Evolutionary conservation across 2,797 vertebrate species (phyloP), one percentile per base, ranked within the genome.

Genomic region (Falco biarmicus): DNA sequence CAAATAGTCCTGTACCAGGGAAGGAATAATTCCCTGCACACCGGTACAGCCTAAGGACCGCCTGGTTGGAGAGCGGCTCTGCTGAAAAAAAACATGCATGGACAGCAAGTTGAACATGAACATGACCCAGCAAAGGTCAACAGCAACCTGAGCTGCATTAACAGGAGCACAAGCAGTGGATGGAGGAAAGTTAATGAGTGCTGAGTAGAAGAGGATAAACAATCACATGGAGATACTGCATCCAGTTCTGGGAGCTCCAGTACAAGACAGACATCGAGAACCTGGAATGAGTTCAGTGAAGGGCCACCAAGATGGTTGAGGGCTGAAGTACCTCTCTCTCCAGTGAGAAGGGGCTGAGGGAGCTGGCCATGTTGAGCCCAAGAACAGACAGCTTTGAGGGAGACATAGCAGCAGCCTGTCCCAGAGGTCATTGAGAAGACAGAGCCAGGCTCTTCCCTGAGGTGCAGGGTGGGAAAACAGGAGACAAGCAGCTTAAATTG

Each of bases 231-330:
- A 66, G 37, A 50, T 16, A 18, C 6, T 24, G 12, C 5, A 75
- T 39, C 12, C n/a, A 29, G 10, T 53, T 80, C 71, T 21, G 28
- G 11, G 25, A 41, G 7, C 20, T 78, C 11, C 20, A 57, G 11
- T 20, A 60, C 10, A 53, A 69, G n/a, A 53, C 1, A 74, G 3
- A 10, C 6, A 7, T 8, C 16, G 11, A 74, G 14, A 50, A 53
- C 13, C 13, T 41, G 28, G 13, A 90, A 75, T 26, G 1, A 59
- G 34, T 19, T 54, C 24, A 76, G 32, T 61, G 34, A 81, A 79
- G 3, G 6, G 13, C 6, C 12, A 53, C 4, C n/a, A 86, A 80
- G 34, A 60, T 9, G 2, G 4, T 0, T 54, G 10, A 10, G 39
- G 11, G 4, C 32, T 64, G 28, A 18, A 90, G 14, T 19, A 48